A percentile compares a stretch with the other conserved stretches of the same genome.
These are phyloP conservation scores for Nezara viridula DNA, from an alignment of 2,888 invertebrate genomes.

Conservation along the genomic window DNA sequence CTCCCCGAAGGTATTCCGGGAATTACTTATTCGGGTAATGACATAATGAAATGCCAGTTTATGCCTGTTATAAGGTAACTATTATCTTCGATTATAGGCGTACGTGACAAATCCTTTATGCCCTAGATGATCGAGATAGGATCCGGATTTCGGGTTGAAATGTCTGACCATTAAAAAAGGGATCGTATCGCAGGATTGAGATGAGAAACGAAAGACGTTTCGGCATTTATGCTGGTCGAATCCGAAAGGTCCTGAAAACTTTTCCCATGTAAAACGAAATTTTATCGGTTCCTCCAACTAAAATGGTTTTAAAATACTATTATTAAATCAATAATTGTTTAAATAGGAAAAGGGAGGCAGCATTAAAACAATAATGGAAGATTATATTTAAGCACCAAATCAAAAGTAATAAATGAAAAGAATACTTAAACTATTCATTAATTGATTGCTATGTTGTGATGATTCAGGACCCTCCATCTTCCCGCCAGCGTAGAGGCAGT, in stretches of 20 bases:
- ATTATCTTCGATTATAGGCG: constrained; percentile 36
- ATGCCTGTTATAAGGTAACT: background rate
- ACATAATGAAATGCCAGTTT: constrained; percentile 11
- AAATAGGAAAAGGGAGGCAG: no score
- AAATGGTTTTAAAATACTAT: background rate
- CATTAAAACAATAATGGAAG: no score
- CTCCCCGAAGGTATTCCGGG: background rate
- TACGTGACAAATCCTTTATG: constrained; percentile 36
- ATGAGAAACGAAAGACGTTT: background rate
- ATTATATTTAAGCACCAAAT: no score
- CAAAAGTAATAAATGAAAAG: no score
- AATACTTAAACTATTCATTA: no score
- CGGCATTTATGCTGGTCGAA: background rate
- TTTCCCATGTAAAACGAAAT: background rate
- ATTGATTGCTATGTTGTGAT: no score
- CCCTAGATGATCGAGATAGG: constrained; percentile 3
- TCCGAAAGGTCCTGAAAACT: background rate
- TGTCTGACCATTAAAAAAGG: background rate
- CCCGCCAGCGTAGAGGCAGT: no score
- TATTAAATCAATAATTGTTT: no score
- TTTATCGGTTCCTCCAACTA: background rate
- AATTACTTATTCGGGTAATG: constrained; percentile 30
- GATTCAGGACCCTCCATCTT: no score
- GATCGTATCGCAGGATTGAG: background rate
- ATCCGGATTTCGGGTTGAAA: background rate